Conservation (phyloP, 2,113 vertebrate species). For the Himantopus leucocephalus region DNA sequence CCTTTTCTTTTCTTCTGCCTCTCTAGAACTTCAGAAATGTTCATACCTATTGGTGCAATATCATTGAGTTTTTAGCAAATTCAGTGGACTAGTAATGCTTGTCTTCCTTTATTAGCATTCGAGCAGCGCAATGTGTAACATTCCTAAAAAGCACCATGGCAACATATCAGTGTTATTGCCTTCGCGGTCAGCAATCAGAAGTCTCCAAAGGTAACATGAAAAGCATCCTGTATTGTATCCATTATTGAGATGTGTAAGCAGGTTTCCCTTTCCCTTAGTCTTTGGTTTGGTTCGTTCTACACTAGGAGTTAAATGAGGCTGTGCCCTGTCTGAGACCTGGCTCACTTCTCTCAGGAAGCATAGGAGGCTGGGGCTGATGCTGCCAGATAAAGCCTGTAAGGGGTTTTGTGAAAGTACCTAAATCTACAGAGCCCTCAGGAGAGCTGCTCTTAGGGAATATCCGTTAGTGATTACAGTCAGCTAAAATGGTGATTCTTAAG, state of each 20-base stretch:
- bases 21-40: not conserved
- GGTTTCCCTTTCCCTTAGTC: not conserved
- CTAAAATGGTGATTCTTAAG: not conserved
- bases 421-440: not conserved
- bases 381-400: not conserved
- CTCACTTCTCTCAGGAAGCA: not conserved
- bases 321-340: not conserved
- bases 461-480: not conserved
- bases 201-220: slow-evolving; percentile 30
- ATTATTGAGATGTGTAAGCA: not conserved
- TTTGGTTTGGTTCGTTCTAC: not conserved
- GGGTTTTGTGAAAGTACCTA: not conserved
- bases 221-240: not conserved
- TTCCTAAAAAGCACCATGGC: slow-evolving; percentile 45
- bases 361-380: not conserved
- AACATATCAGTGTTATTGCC: not conserved
- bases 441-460: not conserved
- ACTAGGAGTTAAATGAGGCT: not conserved
- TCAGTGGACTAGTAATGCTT: not conserved
- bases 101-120: not conserved
- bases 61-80: not conserved
- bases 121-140: not conserved
- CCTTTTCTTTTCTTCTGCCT: not conserved
- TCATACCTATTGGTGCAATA: not conserved
- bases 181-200: not conserved